Conservation (phyloP, 2,797 vertebrate species). For the Pangasius sanitwongsei region DNA sequence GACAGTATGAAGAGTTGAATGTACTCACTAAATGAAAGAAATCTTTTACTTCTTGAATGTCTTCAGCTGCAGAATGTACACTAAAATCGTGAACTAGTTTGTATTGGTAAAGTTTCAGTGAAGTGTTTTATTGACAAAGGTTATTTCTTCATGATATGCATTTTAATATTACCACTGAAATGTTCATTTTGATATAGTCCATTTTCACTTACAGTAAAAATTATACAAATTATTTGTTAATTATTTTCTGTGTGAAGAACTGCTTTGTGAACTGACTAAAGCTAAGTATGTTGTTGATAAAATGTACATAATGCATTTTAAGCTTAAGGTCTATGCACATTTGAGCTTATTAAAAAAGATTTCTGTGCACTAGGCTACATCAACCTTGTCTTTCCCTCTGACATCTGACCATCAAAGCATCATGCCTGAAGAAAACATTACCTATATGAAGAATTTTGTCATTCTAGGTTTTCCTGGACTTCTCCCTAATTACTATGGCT, state of each 20-base stretch:
- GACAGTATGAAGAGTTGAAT: background rate
- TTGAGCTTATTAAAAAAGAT: background rate
- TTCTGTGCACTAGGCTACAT: background rate
- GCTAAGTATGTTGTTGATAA: background rate
- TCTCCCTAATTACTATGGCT: constrained; percentile 57
- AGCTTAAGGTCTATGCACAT: background rate
- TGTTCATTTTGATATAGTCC: background rate
- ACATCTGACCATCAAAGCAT: background rate
- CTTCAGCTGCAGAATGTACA: background rate
- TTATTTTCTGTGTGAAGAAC: background rate
- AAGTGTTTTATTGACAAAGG: background rate
- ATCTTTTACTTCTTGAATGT: background rate
- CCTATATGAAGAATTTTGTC: constrained; percentile 67
- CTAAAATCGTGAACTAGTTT: background rate
- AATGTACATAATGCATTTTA: too few species aligned
- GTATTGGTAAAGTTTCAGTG: background rate
- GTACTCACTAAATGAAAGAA: background rate
- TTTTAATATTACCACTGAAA: background rate
- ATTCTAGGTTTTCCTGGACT: constrained; percentile 75
- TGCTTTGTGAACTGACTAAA: background rate
- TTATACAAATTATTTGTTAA: background rate
- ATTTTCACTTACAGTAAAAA: background rate
- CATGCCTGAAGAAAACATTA: constrained; percentile 59
- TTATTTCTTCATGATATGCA: background rate
- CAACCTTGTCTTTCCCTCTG: background rate